Evolutionary conservation across 2,888 invertebrate genomes (phyloP).

Genomic region (Lymantria monacha): DNA sequence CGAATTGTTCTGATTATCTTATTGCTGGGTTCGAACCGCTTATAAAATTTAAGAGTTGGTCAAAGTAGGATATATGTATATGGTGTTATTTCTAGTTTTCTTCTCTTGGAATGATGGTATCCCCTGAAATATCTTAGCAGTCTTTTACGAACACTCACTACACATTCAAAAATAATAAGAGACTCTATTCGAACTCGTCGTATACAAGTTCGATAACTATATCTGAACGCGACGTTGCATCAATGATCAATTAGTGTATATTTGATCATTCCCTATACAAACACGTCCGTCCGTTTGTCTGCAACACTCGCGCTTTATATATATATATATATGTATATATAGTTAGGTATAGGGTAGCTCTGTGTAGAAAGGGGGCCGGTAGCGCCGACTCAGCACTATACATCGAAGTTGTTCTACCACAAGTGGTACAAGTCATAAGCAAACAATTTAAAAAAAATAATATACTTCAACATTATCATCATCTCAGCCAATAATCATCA

Average conservation of each 20-base stretch:
- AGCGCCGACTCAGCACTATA: conserved; percentile 28
- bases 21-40: no score
- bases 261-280: conserved; percentile 16
- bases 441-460: no score
- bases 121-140: no score
- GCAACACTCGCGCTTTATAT: conserved; percentile 1
- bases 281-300: conserved; percentile 17
- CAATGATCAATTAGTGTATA: not conserved
- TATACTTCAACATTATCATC: no score
- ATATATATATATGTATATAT: not conserved
- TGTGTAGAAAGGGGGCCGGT: conserved; percentile 19
- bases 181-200: not conserved
- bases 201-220: not conserved
- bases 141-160: no score
- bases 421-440: not conserved
- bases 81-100: no score
- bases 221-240: not conserved
- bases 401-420: conserved; percentile 14
- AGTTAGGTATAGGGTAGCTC: not conserved
- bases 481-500: no score
- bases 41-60: no score
- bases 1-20: no score
- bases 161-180: not conserved
- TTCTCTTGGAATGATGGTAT: no score
- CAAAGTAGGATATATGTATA: no score